Percentiles rank a stretch among this genome's conserved stretches.
Conservation (phyloP, 1,140 invertebrate genomes). For the Chymomyza costata region DNA sequence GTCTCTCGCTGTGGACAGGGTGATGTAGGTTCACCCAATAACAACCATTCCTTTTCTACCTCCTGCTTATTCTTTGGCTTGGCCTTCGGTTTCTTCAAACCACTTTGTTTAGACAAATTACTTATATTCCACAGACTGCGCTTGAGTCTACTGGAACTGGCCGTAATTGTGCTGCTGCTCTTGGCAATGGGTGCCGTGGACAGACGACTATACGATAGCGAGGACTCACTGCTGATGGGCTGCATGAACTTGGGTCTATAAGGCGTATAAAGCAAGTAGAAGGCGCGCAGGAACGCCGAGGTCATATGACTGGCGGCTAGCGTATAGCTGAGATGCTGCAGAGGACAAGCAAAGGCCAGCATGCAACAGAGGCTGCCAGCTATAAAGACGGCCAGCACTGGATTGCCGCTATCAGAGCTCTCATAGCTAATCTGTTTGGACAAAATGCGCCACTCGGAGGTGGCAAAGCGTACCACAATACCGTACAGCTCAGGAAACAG, state of each 20-base stretch:
- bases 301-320: conserved; percentile 65
- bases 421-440: conserved; percentile 80
- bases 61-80: conserved; percentile 62
- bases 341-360: conserved; percentile 81
- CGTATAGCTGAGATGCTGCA: conserved; percentile 74
- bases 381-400: conserved; percentile 81
- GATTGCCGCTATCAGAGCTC: conserved; percentile 80
- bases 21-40: conserved; percentile 70
- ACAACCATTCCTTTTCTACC: conserved; percentile 72
- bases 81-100: conserved; percentile 52
- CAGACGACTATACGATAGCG: conserved; percentile 66
- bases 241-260: conserved; percentile 68
- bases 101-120: conserved; percentile 49
- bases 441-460: conserved; percentile 80
- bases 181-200: conserved; percentile 58
- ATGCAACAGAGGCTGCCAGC: conserved; percentile 81
- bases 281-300: conserved; percentile 51
- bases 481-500: conserved; percentile 79
- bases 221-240: conserved; percentile 57
- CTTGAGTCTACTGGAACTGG: conserved; percentile 39
- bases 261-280: conserved; percentile 64
- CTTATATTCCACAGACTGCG: conserved; percentile 71
- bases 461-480: conserved; percentile 78
- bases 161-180: conserved; percentile 34
- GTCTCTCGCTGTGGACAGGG: conserved; percentile 55